Evolutionary conservation across 2,113 vertebrate species (phyloP), one percentile per base, ranked within the genome.

Genomic region (Tachycineta bicolor): DNA sequence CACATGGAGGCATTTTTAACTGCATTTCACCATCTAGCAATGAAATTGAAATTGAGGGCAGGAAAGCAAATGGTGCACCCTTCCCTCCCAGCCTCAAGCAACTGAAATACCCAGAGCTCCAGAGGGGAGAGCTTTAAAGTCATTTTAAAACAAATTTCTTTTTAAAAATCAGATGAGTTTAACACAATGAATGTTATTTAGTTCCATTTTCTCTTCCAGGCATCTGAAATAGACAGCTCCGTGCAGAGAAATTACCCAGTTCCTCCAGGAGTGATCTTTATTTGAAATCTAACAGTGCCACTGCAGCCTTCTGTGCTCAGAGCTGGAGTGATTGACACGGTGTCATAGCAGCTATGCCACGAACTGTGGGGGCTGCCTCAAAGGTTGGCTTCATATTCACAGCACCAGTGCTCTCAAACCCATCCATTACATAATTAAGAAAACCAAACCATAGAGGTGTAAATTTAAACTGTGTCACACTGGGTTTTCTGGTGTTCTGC

Each of bases 161-260:
- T 90, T 79, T 64, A 86, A 88, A 96, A 97, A 87, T 80, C 58
- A 87, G 34, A 31, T n/a, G 18, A 80, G 29, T 81, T 82, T 60
- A 78, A 64, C 39, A 24, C 31, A 80, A 88, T 81, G 64, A 87
- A 83, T 0, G 3, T 29, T 67, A 89, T 56, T 80, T 58, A 78
- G 39, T 34, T 80, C 59, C 52, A 49, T 81, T 80, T 96, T 71
- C 43, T 88, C 47, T 89, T 90, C 44, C 62, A 84, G n/a, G 31
- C 13, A 21, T 50, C 41, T 91, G 76, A 90, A 91, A 94, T 62
- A 90, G 64, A 81, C 43, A 75, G 52, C 37, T 81, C 24, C 50
- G 29, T 44, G 73, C 70, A 60, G 64, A 79, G 79, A 93, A 76
- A 77, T 73, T 90, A 75, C 60, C 68, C 55, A 58, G 39, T 60